These are phyloP conservation scores for Trachymyrmex septentrionalis DNA, from an alignment of 1,140 invertebrate genomes.

Conservation along the genomic window DNA sequence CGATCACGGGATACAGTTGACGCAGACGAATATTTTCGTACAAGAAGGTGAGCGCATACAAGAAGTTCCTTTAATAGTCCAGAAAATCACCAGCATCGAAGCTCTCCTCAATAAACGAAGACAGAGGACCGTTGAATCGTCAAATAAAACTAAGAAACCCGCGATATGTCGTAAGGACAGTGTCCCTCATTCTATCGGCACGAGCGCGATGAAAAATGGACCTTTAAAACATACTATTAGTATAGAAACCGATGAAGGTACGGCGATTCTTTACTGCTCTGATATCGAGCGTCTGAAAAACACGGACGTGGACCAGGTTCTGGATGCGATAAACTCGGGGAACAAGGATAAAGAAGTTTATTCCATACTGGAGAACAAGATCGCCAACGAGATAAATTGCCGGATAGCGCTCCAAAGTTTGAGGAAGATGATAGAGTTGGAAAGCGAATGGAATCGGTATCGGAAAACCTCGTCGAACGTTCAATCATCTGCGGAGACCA, in stretches of 20 bases:
- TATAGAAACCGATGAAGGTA: slow-evolving; percentile 78
- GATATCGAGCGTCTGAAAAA: slow-evolving; percentile 78
- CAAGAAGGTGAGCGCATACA: slow-evolving; percentile 90
- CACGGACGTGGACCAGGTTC: slow-evolving; percentile 82
- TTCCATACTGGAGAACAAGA: slow-evolving; percentile 83
- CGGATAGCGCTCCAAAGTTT: slow-evolving; percentile 86
- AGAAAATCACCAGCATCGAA: slow-evolving; percentile 84
- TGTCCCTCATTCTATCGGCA: background rate
- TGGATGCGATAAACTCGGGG: slow-evolving; percentile 81
- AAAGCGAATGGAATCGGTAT: slow-evolving; percentile 81
- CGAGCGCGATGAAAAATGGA: slow-evolving; percentile 33
- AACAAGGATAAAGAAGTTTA: slow-evolving; percentile 77
- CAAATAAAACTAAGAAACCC: slow-evolving; percentile 43
- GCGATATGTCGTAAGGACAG: background rate
- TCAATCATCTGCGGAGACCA: slow-evolving; percentile 33
- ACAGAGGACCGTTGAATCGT: background rate
- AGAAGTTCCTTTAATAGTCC: slow-evolving; percentile 90
- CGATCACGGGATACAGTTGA: slow-evolving; percentile 53
- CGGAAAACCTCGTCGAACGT: slow-evolving; percentile 66
- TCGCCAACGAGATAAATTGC: slow-evolving; percentile 86
- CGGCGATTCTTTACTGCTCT: slow-evolving; percentile 75
- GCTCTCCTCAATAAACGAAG: slow-evolving; percentile 45
- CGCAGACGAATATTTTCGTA: slow-evolving; percentile 88
- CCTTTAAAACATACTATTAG: slow-evolving; percentile 66
- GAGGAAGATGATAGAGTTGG: slow-evolving; percentile 86